These are phyloP conservation scores for Candidula unifasciata DNA, from an alignment of 2,888 invertebrate genomes.

Conservation along the genomic window DNA sequence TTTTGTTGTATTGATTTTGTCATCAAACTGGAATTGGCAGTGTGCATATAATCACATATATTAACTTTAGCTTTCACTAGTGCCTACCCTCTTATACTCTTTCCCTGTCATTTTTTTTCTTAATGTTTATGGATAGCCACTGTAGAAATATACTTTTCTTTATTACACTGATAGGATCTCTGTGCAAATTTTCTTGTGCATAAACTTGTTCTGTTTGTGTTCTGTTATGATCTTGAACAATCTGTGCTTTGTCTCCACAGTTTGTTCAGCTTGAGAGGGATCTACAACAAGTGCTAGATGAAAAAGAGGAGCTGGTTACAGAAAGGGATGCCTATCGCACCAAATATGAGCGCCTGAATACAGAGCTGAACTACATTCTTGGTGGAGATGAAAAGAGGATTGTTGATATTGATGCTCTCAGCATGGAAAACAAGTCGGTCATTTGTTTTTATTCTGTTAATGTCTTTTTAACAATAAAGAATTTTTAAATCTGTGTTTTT, in stretches of 20 bases:
- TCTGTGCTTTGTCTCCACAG: conserved; percentile 76
- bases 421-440: conserved; percentile 87
- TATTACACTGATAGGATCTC: too few species aligned
- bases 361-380: conserved; percentile 86
- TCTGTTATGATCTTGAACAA: not conserved
- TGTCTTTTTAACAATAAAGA: not conserved
- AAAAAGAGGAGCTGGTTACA: conserved; percentile 88
- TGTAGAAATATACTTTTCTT: too few species aligned
- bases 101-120: too few species aligned
- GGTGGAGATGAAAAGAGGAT: conserved; percentile 80
- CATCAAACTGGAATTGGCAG: too few species aligned
- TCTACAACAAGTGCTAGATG: conserved; percentile 87
- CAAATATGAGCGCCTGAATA: conserved; percentile 89
- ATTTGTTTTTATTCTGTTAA: not conserved
- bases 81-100: too few species aligned
- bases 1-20: too few species aligned
- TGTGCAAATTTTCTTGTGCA: too few species aligned
- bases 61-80: too few species aligned
- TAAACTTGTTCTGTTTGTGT: too few species aligned
- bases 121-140: too few species aligned
- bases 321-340: conserved; percentile 90
- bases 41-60: too few species aligned
- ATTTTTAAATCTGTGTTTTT: too few species aligned
- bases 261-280: conserved; percentile 87
- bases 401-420: conserved; percentile 87